Conservation (phyloP, 2,888 invertebrate genomes). For the Gymnocheta viridis region DNA sequence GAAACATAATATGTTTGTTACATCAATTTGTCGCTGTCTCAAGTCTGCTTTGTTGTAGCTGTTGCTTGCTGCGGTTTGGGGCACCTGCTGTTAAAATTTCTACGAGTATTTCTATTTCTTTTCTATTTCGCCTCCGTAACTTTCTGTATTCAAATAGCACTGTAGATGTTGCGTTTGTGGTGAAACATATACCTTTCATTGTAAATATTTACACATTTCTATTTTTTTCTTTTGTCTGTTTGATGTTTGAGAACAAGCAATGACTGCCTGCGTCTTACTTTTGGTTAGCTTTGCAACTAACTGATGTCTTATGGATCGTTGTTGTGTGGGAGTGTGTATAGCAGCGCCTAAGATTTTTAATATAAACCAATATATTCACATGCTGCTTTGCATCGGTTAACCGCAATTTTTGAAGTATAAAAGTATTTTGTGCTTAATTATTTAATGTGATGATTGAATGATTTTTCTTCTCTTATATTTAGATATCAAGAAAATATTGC, state of each 20-base stretch:
- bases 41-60: slow-evolving; percentile 32
- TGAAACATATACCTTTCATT: slow-evolving; percentile 29
- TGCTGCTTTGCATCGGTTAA: neutral
- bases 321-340: neutral
- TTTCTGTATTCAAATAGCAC: slow-evolving; percentile 5
- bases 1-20: slow-evolving; percentile 65
- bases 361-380: neutral
- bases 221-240: neutral
- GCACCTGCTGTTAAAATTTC: slow-evolving; percentile 63
- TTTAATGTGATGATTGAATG: slow-evolving; percentile 52
- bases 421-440: slow-evolving; percentile 51
- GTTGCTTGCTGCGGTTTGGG: slow-evolving; percentile 55
- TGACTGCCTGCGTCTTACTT: slow-evolving; percentile 15
- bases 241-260: slow-evolving; percentile 5
- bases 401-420: slow-evolving; percentile 27
- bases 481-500: slow-evolving; percentile 35
- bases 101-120: slow-evolving; percentile 13
- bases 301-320: neutral
- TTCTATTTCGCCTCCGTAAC: neutral
- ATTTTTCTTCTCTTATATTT: slow-evolving; percentile 21
- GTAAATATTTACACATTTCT: slow-evolving; percentile 34
- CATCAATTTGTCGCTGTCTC: slow-evolving; percentile 69
- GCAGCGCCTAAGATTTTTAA: too few species aligned
- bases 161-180: slow-evolving; percentile 58
- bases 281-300: neutral